Evolutionary conservation across 2,113 vertebrate species (phyloP), one percentile per base, ranked within the genome.

Genomic region (Plecturocebus donacophilus): DNA sequence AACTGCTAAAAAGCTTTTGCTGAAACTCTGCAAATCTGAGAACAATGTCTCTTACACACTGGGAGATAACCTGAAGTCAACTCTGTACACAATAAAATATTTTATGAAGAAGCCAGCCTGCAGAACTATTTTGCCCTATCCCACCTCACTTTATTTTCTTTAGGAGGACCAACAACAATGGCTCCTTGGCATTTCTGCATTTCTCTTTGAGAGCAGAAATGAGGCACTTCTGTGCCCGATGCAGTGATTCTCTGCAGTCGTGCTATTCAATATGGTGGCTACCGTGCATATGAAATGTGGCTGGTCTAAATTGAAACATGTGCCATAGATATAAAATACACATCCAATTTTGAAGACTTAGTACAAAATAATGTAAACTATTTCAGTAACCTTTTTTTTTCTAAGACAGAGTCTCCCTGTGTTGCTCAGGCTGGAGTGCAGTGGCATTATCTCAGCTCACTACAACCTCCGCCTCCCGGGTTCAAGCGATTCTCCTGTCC

Each of bases 221-320:
- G 7, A 87, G 47, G 71, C 16, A 4, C 0, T 23, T 83, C 40
- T 73, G 71, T 20, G 12, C 3, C 56, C 12, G 58, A 54, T 54
- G 3, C 47, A 92, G 54, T 2, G 2, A 23, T 61, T 64, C 49
- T 73, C 58, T 40, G 17, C 1, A 58, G 94, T 25, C 7, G 35
- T 0, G 4, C 16, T 47, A 12, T 14, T 49, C 61, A 42, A 0
- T 21, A 25, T 16, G 25, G 30, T 9, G 0, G 10, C 30, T n/a
- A 40, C 6, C 1, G 5, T 38, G 7, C 66, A 21, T 1, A 3
- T 13, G 71, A 58, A 8, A 45, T 32, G 30, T 42, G 52, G 73
- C 61, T 40, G 7, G 16, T 87, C 23, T 21, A 3, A 81, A 56
- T 5, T 58, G 10, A 85, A 38, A 94, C n/a, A n/a, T 40, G 20